Evolutionary conservation across 2,797 vertebrate genomes (phyloP).

Genomic region (Periophthalmus magnuspinnatus): DNA sequence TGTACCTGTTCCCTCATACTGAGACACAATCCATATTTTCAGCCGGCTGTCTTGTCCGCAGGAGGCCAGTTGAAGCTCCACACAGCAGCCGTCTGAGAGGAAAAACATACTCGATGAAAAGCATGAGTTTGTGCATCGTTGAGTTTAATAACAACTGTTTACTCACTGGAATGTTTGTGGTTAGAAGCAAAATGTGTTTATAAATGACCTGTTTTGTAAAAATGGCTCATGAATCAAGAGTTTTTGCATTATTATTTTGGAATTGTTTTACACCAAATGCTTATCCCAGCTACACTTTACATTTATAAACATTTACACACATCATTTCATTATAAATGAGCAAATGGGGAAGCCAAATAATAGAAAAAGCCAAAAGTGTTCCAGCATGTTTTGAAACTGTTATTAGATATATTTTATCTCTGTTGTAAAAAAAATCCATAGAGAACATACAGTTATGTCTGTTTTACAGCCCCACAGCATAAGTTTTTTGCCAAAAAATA

Average conservation of each 20-base stretch:
- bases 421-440: too few relatives aligned
- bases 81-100: slow-evolving; percentile 61
- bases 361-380: too few relatives aligned
- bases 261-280: too few relatives aligned
- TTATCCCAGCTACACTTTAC: too few relatives aligned
- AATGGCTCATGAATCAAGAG: background rate
- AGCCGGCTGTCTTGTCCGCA: slow-evolving; percentile 87
- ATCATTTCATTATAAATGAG: too few relatives aligned
- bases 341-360: too few relatives aligned
- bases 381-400: too few relatives aligned
- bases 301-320: too few relatives aligned
- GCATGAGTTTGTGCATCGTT: slow-evolving; percentile 18
- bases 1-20: slow-evolving; percentile 77
- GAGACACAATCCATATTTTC: slow-evolving; percentile 85
- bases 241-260: background rate
- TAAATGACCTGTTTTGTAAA: background rate
- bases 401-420: too few relatives aligned
- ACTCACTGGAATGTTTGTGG: background rate
- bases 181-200: background rate
- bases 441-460: too few relatives aligned
- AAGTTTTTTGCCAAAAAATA: too few relatives aligned
- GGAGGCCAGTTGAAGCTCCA: slow-evolving; percentile 83
- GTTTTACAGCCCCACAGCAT: too few relatives aligned
- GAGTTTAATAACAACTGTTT: slow-evolving; percentile 10
- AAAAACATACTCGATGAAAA: slow-evolving; percentile 17